Base-by-base conservation (phyloP, 1,140 invertebrate genomes). In the Notospermus geniculatus region DNA sequence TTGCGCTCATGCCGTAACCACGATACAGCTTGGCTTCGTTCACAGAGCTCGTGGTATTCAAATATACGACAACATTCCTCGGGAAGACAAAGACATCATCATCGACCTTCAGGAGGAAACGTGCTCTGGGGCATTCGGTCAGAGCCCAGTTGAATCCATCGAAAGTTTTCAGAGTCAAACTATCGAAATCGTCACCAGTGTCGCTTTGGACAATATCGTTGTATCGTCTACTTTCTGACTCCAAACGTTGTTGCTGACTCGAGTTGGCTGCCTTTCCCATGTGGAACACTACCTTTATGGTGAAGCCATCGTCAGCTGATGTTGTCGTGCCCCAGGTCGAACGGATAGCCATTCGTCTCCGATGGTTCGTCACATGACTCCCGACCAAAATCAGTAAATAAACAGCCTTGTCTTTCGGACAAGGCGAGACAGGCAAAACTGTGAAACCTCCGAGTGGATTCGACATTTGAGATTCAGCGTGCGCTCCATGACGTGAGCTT, bases 121-220 rank as follows among this genome's bases (percentile, higher is more conserved):
- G 54, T 9, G 88, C 88, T 66, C 83, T 80, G 64, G 69, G 68
- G 73, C 80, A 86, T 76, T 87, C 83, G 73, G 88, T 86, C 2
- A 84, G 82, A 46, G 86, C 85, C 87, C 90, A 93, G 74, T 90
- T 90, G 23, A 93, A 84, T 2, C 85, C 87, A 86, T 90, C 90
- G 2, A 89, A 86, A 76, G 91, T 90, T 76, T 93, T 93, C 70
- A 91, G 91, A 1, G 91, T 92, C 79, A 93, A 85, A 79, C 93
- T 93, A 62, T 86, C 83, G 72, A 93, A 93, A 41, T 83, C 83
- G 79, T 93, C 91, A 13, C 82, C 64, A 77, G 92, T 92, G 68
- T 85, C 87, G n/a, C 89, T 89, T 80, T 91, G 89, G 29, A 92
- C 83, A 60, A 93, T 82, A 74, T 93, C 91, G 19, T 82, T 77